A percentile compares a stretch with the other conserved stretches of the same genome.
These are phyloP conservation scores for Malurus cyaneus DNA, from an alignment of 2,113 vertebrate species.

Conservation along the genomic window DNA sequence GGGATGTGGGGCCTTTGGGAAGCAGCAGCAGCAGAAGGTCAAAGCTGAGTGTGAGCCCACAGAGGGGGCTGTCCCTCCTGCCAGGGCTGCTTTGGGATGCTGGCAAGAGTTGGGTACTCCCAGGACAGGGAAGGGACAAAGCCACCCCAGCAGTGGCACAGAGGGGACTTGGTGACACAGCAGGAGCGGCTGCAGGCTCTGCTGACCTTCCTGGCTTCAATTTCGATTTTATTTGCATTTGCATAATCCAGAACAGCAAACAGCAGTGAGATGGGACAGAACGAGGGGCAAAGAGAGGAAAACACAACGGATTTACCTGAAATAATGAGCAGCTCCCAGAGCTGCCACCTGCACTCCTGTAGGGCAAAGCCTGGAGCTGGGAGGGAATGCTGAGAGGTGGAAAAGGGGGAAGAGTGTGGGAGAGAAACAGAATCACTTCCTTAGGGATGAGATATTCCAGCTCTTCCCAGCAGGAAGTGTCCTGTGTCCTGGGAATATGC, in stretches of 20 bases:
- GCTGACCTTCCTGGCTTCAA: not conserved
- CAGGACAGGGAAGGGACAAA: not conserved
- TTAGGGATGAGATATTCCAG: not conserved
- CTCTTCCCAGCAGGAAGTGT: not conserved
- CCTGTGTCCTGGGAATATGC: not conserved
- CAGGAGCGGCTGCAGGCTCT: not conserved
- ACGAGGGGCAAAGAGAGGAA: not conserved
- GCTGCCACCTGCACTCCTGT: not conserved
- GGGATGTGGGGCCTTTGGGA: not conserved
- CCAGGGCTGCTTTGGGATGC: no score
- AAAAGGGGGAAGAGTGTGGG: not conserved
- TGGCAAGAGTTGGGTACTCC: not conserved
- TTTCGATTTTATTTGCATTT: not conserved
- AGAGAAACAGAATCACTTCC: not conserved
- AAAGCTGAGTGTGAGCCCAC: not conserved
- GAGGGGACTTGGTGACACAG: not conserved
- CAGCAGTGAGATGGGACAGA: not conserved
- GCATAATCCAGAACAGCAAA: conserved; percentile 42
- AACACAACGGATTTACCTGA: not conserved
- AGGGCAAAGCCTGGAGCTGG: not conserved
- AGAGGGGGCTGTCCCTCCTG: no score
- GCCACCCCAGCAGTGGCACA: not conserved
- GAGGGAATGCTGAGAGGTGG: not conserved
- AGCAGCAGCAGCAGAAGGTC: not conserved
- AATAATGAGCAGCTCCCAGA: not conserved